Conservation (phyloP, 2,888 invertebrate genomes). For the Trisateles emortualis region DNA sequence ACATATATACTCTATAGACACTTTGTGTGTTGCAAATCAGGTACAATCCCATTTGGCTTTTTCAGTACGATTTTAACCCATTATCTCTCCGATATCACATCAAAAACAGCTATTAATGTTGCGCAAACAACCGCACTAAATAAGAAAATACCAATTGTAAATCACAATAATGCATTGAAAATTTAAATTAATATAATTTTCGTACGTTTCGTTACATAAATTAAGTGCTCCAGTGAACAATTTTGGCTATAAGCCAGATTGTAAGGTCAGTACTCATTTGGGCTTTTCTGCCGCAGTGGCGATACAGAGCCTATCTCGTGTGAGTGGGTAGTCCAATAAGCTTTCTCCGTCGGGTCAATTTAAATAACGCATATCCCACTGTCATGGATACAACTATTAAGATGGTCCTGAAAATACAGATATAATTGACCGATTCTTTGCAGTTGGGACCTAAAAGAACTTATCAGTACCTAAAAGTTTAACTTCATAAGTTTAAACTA, state of each 20-base stretch:
- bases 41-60: too few relatives aligned
- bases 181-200: conserved; percentile 60
- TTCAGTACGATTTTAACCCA: background rate
- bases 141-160: conserved; percentile 39
- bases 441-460: too few relatives aligned
- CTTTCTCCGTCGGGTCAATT: conserved; percentile 3
- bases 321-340: conserved; percentile 6
- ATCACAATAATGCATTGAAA: conserved; percentile 46
- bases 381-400: too few relatives aligned
- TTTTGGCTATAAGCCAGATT: conserved; percentile 58
- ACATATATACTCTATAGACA: too few relatives aligned
- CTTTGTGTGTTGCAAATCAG: too few relatives aligned
- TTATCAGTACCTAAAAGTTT: too few relatives aligned
- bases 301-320: conserved; percentile 9
- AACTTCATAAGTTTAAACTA: too few relatives aligned
- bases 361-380: conserved; percentile 3
- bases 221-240: conserved; percentile 55
- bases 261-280: conserved; percentile 28
- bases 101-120: background rate
- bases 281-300: conserved; percentile 19
- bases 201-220: conserved; percentile 63
- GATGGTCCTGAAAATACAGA: too few relatives aligned
- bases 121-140: conserved; percentile 22
- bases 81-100: background rate
- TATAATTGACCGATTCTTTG: too few relatives aligned